phyloP scores from a whole-genome alignment of 2,113 vertebrate species.

The Myiozetetes cayanensis region DNA sequence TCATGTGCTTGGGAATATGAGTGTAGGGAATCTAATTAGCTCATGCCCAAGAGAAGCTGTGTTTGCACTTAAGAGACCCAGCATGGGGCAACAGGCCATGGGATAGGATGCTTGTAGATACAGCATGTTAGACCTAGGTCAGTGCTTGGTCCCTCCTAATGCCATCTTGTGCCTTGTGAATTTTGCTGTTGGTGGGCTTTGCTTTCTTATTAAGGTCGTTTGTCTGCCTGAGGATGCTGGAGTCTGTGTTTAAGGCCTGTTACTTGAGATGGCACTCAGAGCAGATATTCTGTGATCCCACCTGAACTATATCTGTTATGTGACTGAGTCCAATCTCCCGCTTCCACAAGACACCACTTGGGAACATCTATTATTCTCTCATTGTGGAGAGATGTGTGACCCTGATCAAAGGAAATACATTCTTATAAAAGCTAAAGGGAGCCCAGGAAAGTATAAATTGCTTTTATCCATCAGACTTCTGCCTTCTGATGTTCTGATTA shows the following conservation, averaged over 20 bases:
- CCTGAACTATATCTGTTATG: neutral
- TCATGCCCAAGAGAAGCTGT: neutral
- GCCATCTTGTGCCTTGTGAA: neutral
- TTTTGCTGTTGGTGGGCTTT: neutral
- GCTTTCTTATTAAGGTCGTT: neutral
- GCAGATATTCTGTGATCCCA: neutral
- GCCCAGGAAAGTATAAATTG: neutral
- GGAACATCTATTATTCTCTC: neutral
- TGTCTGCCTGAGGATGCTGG: neutral
- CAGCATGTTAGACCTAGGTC: neutral
- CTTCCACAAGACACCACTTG: fast-evolving
- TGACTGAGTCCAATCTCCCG: neutral
- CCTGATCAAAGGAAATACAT: neutral
- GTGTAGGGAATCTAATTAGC: neutral
- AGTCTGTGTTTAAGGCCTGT: neutral
- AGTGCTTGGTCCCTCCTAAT: neutral
- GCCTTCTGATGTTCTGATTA: neutral
- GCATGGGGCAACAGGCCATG: neutral
- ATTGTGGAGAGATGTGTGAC: neutral
- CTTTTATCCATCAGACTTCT: neutral
- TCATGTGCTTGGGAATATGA: neutral
- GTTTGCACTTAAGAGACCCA: neutral
- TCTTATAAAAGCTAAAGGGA: neutral
- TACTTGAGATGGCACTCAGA: neutral
- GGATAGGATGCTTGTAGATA: neutral